A percentile compares a stretch with the other conserved stretches of the same genome.
These are phyloP conservation scores for Drosophila rellima DNA, from an alignment of 2,888 invertebrate species.

Conservation along the genomic window DNA sequence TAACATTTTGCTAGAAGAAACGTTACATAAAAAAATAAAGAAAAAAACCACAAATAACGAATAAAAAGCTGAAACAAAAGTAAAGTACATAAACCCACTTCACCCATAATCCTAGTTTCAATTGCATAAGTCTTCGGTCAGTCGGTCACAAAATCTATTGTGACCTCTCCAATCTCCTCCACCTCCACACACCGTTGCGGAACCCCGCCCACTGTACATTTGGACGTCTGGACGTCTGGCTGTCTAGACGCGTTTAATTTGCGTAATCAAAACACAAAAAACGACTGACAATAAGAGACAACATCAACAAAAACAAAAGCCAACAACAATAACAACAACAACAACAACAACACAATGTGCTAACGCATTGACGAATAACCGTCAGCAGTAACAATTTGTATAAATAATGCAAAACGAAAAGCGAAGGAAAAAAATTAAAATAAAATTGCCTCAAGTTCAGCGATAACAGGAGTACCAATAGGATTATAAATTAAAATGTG, in stretches of 20 bases:
- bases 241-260: slow-evolving; percentile 80
- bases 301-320: slow-evolving; percentile 50
- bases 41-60: not conserved
- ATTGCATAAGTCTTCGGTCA: slow-evolving; percentile 61
- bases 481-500: slow-evolving; percentile 67
- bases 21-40: slow-evolving; percentile 41
- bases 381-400: slow-evolving; percentile 64
- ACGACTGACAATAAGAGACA: slow-evolving; percentile 64
- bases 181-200: not conserved
- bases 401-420: slow-evolving; percentile 67
- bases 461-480: slow-evolving; percentile 43
- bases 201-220: slow-evolving; percentile 33
- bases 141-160: slow-evolving; percentile 58
- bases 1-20: slow-evolving; percentile 19
- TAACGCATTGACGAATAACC: slow-evolving; percentile 50
- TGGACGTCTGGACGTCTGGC: slow-evolving; percentile 66
- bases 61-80: slow-evolving; percentile 1
- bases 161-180: not conserved
- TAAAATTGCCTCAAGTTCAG: slow-evolving; percentile 48
- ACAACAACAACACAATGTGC: slow-evolving; percentile 43
- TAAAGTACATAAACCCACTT: slow-evolving; percentile 21
- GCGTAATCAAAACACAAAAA: slow-evolving; percentile 76
- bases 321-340: slow-evolving; percentile 20
- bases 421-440: slow-evolving; percentile 10
- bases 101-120: slow-evolving; percentile 53